Percentiles rank a stretch among this genome's conserved stretches.
These are phyloP conservation scores for Zaprionus ornatus DNA, from an alignment of 1,140 invertebrate genomes.

Conservation along the genomic window DNA sequence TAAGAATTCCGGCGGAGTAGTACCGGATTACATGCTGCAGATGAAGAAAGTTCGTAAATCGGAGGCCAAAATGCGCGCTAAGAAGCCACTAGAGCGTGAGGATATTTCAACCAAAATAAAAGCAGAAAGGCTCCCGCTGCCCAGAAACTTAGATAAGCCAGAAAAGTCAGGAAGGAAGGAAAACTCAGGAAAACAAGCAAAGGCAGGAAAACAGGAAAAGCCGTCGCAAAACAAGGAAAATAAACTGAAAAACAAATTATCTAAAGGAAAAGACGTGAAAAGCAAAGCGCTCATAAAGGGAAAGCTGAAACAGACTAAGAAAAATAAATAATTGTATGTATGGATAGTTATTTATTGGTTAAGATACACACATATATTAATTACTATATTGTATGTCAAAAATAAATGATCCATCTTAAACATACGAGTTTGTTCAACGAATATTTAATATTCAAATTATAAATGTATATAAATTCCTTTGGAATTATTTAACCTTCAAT, in stretches of 20 bases:
- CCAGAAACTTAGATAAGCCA: slow-evolving; percentile 12
- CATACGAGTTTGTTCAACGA: not conserved
- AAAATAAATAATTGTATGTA: not conserved
- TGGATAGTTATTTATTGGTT: not conserved
- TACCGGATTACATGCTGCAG: slow-evolving; percentile 94
- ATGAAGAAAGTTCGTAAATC: slow-evolving; percentile 90
- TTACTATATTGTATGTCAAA: not conserved
- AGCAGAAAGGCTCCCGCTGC: slow-evolving; percentile 30
- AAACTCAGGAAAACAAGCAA: slow-evolving; percentile 6
- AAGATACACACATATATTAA: not conserved
- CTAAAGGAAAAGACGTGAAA: slow-evolving; percentile 1
- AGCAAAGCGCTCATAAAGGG: not conserved
- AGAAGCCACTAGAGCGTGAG: slow-evolving; percentile 86
- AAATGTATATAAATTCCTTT: not conserved
- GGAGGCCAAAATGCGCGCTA: slow-evolving; percentile 86
- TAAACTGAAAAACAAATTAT: not conserved
- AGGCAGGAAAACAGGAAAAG: slow-evolving; percentile 3
- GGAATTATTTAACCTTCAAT: slow-evolving; percentile 1
- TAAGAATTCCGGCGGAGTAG: slow-evolving; percentile 93
- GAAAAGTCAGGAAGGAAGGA: not conserved
- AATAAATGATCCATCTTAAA: not conserved
- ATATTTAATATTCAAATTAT: not conserved
- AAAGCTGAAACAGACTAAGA: not conserved
- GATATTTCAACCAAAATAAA: slow-evolving; percentile 86
- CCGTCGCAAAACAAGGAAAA: not conserved